Base-by-base conservation (phyloP, 2,113 vertebrate species). In the Indicator indicator region DNA sequence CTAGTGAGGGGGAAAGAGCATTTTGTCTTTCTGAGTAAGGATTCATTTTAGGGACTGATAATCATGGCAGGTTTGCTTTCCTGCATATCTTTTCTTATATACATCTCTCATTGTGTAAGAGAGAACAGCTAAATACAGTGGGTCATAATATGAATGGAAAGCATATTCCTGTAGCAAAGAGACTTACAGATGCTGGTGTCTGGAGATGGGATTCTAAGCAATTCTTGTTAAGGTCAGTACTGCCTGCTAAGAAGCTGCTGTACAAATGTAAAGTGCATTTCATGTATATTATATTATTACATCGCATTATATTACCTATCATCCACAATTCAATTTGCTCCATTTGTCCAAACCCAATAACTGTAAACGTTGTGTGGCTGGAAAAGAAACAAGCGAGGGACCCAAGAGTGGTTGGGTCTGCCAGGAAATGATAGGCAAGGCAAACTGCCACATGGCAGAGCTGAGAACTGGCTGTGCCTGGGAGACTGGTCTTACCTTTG, bases 21-120 rank as follows among this genome's bases (percentile, higher is more conserved):
- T 82, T 95, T 95, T 83, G 82, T 80, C 94, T 86, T 84, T 80
- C 50, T 65, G 64, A 62, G 83, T 54, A 72, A 86, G 30, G n/a
- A 9, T 92, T 84, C 55, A 9, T 91, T 92, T 75, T 27, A 52
- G 77, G 92, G 59, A 68, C 58, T 55, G 91, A 88, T 62, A 83
- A 75, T 76, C 36, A 6, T 70, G 86, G 94, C 83, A 88, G 86
- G 90, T 82, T 93, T 91, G 83, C 55, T 88, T 86, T 82, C 73
- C 59, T 90, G 21, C 71, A 38, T 83, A 28, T 81, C 77, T 94
- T 79, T 54, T 40, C 83, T 84, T 92, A 27, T 64, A 48, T 93
- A 16, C 36, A 69, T 68, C 69, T 91, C 88, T 84, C 27, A 0
- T 40, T 18, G 65, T 67, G 46, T 86, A 15, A 88, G 89, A 92